Evolutionary conservation across 1,140 invertebrate genomes (phyloP).

Genomic region (Drosophila nannoptera): DNA sequence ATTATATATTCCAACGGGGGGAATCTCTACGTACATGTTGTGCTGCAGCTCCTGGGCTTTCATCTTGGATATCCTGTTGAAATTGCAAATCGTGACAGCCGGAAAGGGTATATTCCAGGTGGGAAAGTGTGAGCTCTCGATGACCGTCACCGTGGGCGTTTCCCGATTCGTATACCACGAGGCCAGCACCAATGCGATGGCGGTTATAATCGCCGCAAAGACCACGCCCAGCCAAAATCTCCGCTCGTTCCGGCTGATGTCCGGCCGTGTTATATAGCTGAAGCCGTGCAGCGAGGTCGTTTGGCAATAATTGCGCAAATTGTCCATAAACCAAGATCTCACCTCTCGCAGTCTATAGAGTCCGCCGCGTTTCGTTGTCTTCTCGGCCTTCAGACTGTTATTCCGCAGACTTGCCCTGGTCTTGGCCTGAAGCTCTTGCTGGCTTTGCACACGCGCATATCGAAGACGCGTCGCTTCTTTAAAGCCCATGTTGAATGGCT

Average conservation of each 20-base stretch:
- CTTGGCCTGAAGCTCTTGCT: slow-evolving; percentile 41
- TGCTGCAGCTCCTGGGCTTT: slow-evolving; percentile 65
- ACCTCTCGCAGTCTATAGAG: slow-evolving; percentile 25
- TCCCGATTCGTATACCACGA: slow-evolving; percentile 80
- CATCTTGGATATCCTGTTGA: slow-evolving; percentile 81
- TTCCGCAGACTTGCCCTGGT: slow-evolving; percentile 1
- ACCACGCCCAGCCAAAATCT: slow-evolving; percentile 80
- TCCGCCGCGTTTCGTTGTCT: slow-evolving; percentile 1
- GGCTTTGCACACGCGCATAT: slow-evolving; percentile 51
- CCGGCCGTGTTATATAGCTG: slow-evolving; percentile 69
- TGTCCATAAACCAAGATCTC: slow-evolving; percentile 63
- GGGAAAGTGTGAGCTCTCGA: slow-evolving; percentile 85
- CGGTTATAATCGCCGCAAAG: slow-evolving; percentile 76
- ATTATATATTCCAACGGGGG: not conserved
- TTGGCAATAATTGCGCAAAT: slow-evolving; percentile 78
- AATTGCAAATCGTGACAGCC: slow-evolving; percentile 82
- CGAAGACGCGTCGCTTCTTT: slow-evolving; percentile 67
- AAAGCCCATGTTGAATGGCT: slow-evolving; percentile 47
- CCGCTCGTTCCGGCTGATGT: slow-evolving; percentile 59
- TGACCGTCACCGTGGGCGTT: slow-evolving; percentile 80
- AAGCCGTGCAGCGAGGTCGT: slow-evolving; percentile 79
- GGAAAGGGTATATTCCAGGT: slow-evolving; percentile 87
- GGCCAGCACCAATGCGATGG: slow-evolving; percentile 79
- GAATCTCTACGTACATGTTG: slow-evolving; percentile 66
- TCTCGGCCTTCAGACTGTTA: not conserved